Evolutionary conservation across 2,797 vertebrate species (phyloP).

Genomic region (Sebastes aleutianus): DNA sequence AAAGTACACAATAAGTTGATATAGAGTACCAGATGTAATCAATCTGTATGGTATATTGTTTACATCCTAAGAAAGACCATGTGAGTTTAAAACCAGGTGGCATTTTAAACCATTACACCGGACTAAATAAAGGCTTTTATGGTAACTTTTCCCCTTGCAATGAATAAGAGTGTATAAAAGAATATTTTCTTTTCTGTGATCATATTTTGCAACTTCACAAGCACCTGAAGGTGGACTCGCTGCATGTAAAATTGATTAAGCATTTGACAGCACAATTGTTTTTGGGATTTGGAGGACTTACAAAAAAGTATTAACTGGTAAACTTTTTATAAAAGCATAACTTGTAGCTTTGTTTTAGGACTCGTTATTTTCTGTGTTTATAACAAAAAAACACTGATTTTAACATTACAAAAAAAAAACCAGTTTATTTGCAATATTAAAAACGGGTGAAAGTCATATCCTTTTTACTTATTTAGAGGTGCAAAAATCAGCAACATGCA

Average conservation of each 20-base stretch:
- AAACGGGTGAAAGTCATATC: background rate
- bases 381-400: background rate
- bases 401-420: background rate
- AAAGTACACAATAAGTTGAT: background rate
- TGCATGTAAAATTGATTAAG: background rate
- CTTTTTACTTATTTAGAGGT: background rate
- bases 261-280: background rate
- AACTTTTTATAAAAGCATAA: background rate
- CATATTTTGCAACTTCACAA: background rate
- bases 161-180: background rate
- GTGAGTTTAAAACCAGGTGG: background rate
- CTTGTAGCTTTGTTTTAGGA: background rate
- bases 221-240: background rate
- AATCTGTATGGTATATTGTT: background rate
- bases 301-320: background rate
- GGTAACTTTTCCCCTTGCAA: background rate
- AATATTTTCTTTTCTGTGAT: background rate
- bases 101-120: background rate
- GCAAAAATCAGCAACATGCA: background rate
- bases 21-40: background rate
- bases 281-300: background rate
- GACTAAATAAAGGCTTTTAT: background rate
- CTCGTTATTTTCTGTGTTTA: background rate
- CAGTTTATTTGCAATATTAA: too few species aligned
- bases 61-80: background rate